Evolutionary conservation across 2,888 invertebrate genomes (phyloP).

Genomic region (Cryptus armator): DNA sequence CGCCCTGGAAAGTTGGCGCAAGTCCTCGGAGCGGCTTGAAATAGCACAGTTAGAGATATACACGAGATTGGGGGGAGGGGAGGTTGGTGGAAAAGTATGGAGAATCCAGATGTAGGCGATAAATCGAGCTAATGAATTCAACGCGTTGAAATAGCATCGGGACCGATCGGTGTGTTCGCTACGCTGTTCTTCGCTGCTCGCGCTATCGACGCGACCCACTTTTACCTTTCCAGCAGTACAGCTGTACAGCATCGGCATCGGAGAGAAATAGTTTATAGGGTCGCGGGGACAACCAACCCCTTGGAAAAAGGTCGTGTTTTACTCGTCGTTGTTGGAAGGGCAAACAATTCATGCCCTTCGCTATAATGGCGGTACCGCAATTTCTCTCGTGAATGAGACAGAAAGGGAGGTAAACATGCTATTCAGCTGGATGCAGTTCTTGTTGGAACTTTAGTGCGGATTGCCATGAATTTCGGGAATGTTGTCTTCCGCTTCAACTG

Average conservation of each 20-base stretch:
- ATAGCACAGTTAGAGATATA: constrained; percentile 22
- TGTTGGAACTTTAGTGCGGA: constrained; percentile 35
- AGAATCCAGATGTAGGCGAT: constrained; percentile 66
- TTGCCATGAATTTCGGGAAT: constrained; percentile 26
- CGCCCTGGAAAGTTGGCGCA: constrained; percentile 18
- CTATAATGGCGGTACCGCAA: constrained; percentile 16
- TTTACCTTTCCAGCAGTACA: constrained; percentile 64
- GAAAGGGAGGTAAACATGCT: background rate
- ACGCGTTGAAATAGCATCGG: constrained; percentile 76
- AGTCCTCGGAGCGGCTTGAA: constrained; percentile 5
- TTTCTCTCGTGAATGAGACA: constrained; percentile 27
- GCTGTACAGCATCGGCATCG: background rate
- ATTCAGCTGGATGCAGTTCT: background rate
- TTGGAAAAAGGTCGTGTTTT: constrained; percentile 37
- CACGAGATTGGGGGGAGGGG: background rate
- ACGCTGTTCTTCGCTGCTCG: constrained; percentile 55
- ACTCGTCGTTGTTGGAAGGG: constrained; percentile 1
- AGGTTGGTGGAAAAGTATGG: constrained; percentile 33
- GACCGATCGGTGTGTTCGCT: constrained; percentile 70
- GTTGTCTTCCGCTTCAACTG: constrained; percentile 38
- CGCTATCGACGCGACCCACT: constrained; percentile 81
- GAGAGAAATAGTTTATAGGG: constrained; percentile 35
- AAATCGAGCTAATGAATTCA: constrained; percentile 80
- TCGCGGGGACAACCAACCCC: background rate
- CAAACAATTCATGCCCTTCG: constrained; percentile 17